Evolutionary conservation across 1,140 invertebrate species (phyloP), one percentile per base, ranked within the genome.

Genomic region (Drosophila quadrilineata): DNA sequence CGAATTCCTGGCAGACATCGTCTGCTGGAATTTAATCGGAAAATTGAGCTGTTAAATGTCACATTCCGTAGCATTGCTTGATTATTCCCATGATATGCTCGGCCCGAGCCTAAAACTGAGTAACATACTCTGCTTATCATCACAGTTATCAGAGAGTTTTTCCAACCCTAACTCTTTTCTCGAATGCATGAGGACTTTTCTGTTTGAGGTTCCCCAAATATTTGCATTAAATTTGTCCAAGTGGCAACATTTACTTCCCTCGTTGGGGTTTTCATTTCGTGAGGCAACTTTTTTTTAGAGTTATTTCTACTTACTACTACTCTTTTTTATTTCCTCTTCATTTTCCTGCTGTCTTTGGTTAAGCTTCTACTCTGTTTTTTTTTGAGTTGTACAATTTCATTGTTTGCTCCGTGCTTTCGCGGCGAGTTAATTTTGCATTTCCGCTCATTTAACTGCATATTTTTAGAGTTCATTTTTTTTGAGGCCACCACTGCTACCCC

Each of bases 391-490:
- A 76, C 77, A 60, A 80, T 80, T 82, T 82, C 77, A 73, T 76
- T 82, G 77, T 82, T 84, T 82, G 72, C 64, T 82, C 64, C 67
- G 64, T 50, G 64, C 73, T 76, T 80, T 80, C 76, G 76, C 75
- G 64, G 77, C 77, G 77, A 82, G 77, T 84, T 82, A 82, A 82
- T 84, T 82, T 82, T 84, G 77, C 77, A 82, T 82, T 82, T 82
- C 77, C 77, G 77, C 73, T 82, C 77, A 82, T 82, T 82, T 82
- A 82, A 84, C 73, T 84, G 77, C 77, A 84, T 72, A 84, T 70
- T 69, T 22, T 57, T 43, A n/a, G n/a, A n/a, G n/a, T n/a, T n/a
- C n/a, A n/a, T n/a, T n/a, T n/a, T n/a, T n/a, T n/a, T n/a, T n/a
- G n/a, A n/a, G n/a, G n/a, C 16, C 14, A 6, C 19, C 9, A 1